A percentile compares a stretch with the other conserved stretches of the same genome.
Conservation (phyloP, 2,113 vertebrate genomes). For the Otus sunia region DNA sequence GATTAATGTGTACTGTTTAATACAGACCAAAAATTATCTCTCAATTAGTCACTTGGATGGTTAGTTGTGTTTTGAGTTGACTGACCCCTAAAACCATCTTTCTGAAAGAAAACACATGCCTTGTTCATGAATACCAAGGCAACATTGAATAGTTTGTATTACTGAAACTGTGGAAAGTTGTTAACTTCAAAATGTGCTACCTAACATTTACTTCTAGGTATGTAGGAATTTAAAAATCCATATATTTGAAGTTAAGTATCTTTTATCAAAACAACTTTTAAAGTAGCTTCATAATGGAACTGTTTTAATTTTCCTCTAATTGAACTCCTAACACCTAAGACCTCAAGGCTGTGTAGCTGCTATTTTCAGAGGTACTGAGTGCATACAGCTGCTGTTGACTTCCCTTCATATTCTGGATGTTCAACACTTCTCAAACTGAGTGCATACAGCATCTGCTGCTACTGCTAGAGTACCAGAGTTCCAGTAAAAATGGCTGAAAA, state of each 20-base stretch:
- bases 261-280: background rate
- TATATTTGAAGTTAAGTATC: background rate
- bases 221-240: background rate
- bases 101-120: background rate
- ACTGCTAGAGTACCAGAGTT: background rate
- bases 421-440: background rate
- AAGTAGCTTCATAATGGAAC: background rate
- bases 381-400: slow-evolving; percentile 10
- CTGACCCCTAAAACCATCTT: background rate
- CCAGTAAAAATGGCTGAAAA: background rate
- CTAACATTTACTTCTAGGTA: background rate
- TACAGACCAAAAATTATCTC: background rate
- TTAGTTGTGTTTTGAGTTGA: background rate
- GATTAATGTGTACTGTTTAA: background rate
- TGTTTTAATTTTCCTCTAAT: background rate
- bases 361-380: slow-evolving; percentile 15
- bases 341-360: background rate
- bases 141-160: background rate
- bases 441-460: background rate
- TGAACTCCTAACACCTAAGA: background rate
- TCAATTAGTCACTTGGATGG: background rate
- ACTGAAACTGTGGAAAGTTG: background rate
- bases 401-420: background rate
- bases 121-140: background rate
- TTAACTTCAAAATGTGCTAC: background rate